Evolutionary conservation across 30 jellyfish, hydroid and myxozoan genomes (phyloP), one percentile per base, ranked within the genome.

Genomic region (Hydra vulgaris): DNA sequence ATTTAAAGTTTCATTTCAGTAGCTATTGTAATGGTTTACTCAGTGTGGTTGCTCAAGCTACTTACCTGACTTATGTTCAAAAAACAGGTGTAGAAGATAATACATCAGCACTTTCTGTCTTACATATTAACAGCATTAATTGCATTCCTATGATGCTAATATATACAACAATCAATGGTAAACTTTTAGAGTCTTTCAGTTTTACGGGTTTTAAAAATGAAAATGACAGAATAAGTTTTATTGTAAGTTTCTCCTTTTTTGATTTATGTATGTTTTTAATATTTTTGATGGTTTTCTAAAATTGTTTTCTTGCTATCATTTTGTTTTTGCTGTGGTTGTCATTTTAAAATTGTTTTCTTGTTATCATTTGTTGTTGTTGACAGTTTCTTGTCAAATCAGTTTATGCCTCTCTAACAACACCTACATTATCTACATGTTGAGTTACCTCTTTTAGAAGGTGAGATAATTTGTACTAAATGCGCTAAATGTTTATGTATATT

Each of bases 111-210:
- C 77, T 91, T 0, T 86, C 96, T 0, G 96, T 91, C 56, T 82
- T 91, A 8, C 98, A 91, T 75, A 72, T 91, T 53, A 91, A 91
- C 85, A 91, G 98, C 86, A 91, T 91, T 86, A 91, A 91, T 86
- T 91, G 98, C 78, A 86, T 86, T 18, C 98, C 96, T 0, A 81
- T 86, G 83, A 17, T 91, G 79, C 53, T 86, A 23, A 79, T 79
- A 15, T 86, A 71, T 72, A 67, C 89, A n/a, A 73, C 85, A 0
- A 53, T 72, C 25, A 78, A 82, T 86, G 98, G 98, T 17, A 74
- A 80, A 75, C 81, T 86, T 26, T 71, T 74, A 66, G 68, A 54
- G 40, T 87, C 94, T 0, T 19, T 80, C 18, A 17, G 81, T 40
- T 91, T 91, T 70, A 82, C 54, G 15, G 85, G 92, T n/a, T 86